A percentile compares a stretch with the other conserved stretches of the same genome.
Conservation (phyloP, 2,113 vertebrate genomes). For the Malurus melanocephalus region DNA sequence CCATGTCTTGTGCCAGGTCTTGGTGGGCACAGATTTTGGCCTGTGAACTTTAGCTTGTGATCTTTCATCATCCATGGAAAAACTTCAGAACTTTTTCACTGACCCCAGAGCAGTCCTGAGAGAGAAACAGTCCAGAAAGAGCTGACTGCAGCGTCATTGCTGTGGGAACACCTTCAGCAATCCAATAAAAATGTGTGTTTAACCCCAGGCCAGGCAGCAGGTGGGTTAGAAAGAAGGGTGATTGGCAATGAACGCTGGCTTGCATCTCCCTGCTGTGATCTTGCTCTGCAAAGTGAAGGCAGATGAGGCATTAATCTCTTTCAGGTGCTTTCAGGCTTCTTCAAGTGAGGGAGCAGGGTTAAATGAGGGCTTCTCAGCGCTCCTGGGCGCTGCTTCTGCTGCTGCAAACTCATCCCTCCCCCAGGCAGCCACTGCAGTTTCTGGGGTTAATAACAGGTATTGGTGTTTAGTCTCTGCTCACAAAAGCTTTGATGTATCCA, state of each 20-base stretch:
- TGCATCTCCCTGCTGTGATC: not conserved
- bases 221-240: not conserved
- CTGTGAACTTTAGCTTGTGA: not conserved
- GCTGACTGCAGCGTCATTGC: not conserved
- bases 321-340: not conserved
- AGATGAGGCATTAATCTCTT: slow-evolving; percentile 28
- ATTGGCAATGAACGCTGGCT: not conserved
- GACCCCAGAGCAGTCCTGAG: not conserved
- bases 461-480: not conserved
- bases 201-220: not conserved
- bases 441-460: not conserved
- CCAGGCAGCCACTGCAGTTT: not conserved
- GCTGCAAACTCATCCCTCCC: not conserved
- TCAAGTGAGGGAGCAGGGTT: not conserved
- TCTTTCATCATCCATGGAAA: not conserved
- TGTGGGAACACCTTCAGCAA: not conserved
- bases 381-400: not conserved
- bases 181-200: not conserved
- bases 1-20: accelerated
- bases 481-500: not conserved
- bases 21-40: not conserved
- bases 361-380: not conserved
- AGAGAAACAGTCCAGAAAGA: not conserved
- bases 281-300: not conserved
- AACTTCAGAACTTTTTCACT: not conserved